A percentile compares a stretch with the other conserved stretches of the same genome.
Evolutionary conservation across 1,140 invertebrate species (phyloP).

Genomic region (Mactra quadrangularis): DNA sequence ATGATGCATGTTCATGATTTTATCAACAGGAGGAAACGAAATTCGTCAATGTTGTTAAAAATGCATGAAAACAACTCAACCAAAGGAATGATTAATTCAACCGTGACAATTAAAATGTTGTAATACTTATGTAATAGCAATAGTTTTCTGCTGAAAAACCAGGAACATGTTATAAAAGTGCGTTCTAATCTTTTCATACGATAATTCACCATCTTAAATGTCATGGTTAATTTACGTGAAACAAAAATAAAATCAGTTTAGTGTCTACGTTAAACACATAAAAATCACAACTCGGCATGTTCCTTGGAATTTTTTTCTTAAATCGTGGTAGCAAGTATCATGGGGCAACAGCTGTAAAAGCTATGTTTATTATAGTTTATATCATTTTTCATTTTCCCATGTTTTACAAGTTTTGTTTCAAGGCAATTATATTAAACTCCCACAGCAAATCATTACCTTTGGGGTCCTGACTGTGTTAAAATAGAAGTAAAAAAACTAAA

Average conservation of each 20-base stretch:
- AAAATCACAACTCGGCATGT: conserved; percentile 32
- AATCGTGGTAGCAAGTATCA: conserved; percentile 16
- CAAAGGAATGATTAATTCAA: too few relatives aligned
- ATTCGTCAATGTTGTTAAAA: too few relatives aligned
- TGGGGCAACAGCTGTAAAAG: conserved; percentile 11
- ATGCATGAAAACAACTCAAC: too few relatives aligned
- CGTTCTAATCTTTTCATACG: conserved; percentile 5
- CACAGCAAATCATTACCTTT: conserved; percentile 12
- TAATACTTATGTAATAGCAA: too few relatives aligned
- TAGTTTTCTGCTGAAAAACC: too few relatives aligned
- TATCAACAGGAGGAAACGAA: too few relatives aligned
- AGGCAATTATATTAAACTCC: conserved; percentile 26
- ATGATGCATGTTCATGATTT: too few relatives aligned
- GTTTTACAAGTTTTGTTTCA: conserved; percentile 29
- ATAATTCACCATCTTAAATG: conserved; percentile 20
- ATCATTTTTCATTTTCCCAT: conserved; percentile 52
- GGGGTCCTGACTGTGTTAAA: conserved; percentile 12
- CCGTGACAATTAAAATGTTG: too few relatives aligned
- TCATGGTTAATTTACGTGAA: conserved; percentile 34
- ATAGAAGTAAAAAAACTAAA: conserved; percentile 7
- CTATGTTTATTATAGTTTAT: conserved; percentile 34
- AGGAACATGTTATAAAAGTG: too few relatives aligned
- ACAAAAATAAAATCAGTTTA: conserved; percentile 32
- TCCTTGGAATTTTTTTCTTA: conserved; percentile 25
- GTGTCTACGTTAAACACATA: conserved; percentile 7